Evolutionary conservation across 1,140 invertebrate species (phyloP).

Genomic region (Cotesia glomerata): DNA sequence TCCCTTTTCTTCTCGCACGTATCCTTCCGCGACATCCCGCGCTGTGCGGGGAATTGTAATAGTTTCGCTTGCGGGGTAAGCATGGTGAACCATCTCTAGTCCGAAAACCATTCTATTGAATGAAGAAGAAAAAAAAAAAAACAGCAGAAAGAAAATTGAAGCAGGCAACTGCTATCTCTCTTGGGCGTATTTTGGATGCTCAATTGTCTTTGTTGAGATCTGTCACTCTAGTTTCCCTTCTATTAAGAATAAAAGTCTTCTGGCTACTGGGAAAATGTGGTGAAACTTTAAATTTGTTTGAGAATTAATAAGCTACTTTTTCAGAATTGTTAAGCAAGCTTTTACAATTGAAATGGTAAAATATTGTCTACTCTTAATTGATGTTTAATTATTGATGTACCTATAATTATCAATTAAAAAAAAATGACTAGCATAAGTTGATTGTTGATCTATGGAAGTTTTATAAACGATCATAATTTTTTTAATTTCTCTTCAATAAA

Average conservation of each 20-base stretch:
- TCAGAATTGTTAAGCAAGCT: neutral
- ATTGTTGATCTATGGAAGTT: no score
- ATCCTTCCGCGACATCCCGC: slow-evolving; percentile 22
- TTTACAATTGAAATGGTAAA: neutral
- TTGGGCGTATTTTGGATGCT: neutral
- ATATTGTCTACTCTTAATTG: neutral
- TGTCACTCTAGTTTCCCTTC: slow-evolving; percentile 35
- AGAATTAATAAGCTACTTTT: neutral
- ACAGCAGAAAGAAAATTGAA: slow-evolving; percentile 23
- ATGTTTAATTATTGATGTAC: neutral
- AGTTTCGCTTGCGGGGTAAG: slow-evolving; percentile 40
- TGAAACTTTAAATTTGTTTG: slow-evolving; percentile 20
- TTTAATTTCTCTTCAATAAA: no score
- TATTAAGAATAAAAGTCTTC: slow-evolving; percentile 32
- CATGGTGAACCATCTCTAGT: slow-evolving; percentile 19
- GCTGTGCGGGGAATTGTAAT: slow-evolving; percentile 46
- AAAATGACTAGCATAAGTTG: no score
- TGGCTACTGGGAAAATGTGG: slow-evolving; percentile 17
- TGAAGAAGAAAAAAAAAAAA: slow-evolving; percentile 32
- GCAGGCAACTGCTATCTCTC: slow-evolving; percentile 6
- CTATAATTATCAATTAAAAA: no score
- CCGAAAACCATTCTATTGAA: slow-evolving; percentile 20
- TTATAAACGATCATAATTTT: no score
- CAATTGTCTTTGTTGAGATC: slow-evolving; percentile 31
- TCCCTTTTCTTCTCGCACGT: slow-evolving; percentile 25